Percentiles rank a stretch among this genome's conserved stretches.
Conservation (phyloP, 2,113 vertebrate genomes). For the Microcebus griseorufus region DNA sequence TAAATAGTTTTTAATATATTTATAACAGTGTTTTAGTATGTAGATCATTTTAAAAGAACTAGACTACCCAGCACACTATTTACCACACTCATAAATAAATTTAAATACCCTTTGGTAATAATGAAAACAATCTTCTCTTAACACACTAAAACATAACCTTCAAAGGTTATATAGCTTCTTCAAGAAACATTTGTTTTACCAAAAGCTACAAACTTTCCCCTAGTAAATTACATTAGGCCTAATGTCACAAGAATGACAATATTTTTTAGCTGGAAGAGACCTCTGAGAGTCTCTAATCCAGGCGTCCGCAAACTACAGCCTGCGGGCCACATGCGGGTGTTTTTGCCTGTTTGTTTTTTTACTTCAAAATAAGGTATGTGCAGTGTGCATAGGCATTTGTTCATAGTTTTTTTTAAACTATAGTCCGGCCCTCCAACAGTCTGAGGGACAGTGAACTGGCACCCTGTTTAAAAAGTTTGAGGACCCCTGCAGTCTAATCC, state of each 20-base stretch:
- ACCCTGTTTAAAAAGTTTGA: too few relatives aligned
- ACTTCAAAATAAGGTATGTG: too few relatives aligned
- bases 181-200: conserved; percentile 12
- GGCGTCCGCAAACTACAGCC: too few relatives aligned
- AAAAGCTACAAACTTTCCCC: conserved; percentile 8
- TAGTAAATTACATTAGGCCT: not conserved
- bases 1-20: not conserved
- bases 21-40: not conserved
- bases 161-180: not conserved
- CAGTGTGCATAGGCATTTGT: too few relatives aligned
- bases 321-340: too few relatives aligned
- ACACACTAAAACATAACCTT: not conserved
- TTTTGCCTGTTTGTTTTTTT: too few relatives aligned
- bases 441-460: too few relatives aligned
- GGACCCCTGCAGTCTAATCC: not conserved
- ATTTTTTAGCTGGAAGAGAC: conserved; percentile 29
- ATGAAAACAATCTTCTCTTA: conserved; percentile 10
- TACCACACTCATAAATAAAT: not conserved
- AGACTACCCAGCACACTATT: not conserved
- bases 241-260: not conserved
- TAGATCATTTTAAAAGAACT: not conserved
- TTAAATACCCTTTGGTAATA: not conserved
- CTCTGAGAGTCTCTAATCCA: not conserved
- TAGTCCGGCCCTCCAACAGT: too few relatives aligned
- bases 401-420: too few relatives aligned